Base-by-base conservation (phyloP, 1,140 invertebrate genomes). In the Schlechtendalia chinensis region DNA sequence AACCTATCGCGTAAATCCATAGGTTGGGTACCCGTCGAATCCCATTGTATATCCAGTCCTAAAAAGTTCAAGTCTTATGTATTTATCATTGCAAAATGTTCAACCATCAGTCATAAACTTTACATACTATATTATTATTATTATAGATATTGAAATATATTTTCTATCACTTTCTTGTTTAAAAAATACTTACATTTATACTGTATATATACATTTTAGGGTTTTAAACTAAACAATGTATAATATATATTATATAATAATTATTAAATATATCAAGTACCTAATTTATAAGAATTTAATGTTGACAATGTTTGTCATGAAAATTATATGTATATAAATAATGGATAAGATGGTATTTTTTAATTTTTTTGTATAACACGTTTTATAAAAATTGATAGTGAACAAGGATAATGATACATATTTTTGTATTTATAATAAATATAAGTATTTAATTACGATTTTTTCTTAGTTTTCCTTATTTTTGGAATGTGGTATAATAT, bases 11-110 rank as follows among this genome's bases (percentile, higher is more conserved):
- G 16, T 19, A 72, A 53, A 72, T 72, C 27, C 69, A 19, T 50
- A 47, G 19, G n/a, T 59, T 12, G 47, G 39, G 22, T 69, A 50
- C 16, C n/a, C 14, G 22, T 50, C 27, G 45, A 14, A 24, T 69
- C 6, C 22, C 22, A 50, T 50, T 69, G 67, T 50, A 17, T 24
- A 69, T 50, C 45, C 67, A 6, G 24, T 71, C 4, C 47, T 53
- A 16, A 50, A 27, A 71, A 71, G 45, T 71, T 71, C 47, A 24
- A 67, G n/a, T 19, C n/a, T 47, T 67, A 50, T 27, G 22, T 71
- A 53, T 45, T 71, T 71, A 50, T 50, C 45, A 71, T 71, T 29
- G 45, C 47, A 50, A 71, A 71, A 45, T 47, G 22, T 50, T 50
- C 22, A 27, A 50, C 45, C 39, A 47, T 47, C n/a, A 47, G 24